phyloP scores from a whole-genome alignment of 2,888 invertebrate genomes.

The Phanerotoma sp. region DNA sequence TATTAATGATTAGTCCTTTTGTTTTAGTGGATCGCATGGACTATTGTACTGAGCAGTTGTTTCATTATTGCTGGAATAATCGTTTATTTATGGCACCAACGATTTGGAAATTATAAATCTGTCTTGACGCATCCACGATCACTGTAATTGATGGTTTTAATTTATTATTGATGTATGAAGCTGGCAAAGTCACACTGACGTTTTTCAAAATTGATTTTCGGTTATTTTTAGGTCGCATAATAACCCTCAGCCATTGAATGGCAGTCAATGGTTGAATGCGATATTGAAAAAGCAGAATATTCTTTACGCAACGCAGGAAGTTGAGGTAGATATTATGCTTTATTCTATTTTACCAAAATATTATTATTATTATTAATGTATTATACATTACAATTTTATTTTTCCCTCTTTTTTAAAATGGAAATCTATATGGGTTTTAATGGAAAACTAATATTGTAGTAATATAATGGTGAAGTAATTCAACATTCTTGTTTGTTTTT shows the following conservation, averaged over 20 bases:
- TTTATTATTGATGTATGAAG: too few relatives aligned
- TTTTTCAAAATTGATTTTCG: neutral
- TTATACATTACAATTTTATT: too few relatives aligned
- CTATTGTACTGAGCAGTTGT: conserved; percentile 14
- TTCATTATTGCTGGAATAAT: conserved; percentile 20
- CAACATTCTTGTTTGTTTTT: conserved; percentile 6
- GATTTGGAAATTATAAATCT: conserved; percentile 24
- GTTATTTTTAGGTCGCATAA: conserved; percentile 25
- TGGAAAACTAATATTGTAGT: too few relatives aligned
- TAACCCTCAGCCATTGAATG: conserved; percentile 24
- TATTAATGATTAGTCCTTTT: too few relatives aligned
- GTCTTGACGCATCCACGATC: conserved; percentile 20
- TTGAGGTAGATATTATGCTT: conserved; percentile 37
- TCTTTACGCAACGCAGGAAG: conserved; percentile 42
- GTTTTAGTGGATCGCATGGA: conserved; percentile 30
- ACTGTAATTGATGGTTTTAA: neutral
- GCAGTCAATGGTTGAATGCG: conserved; percentile 34
- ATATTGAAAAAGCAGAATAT: conserved; percentile 42
- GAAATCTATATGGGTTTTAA: too few relatives aligned
- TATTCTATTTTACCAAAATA: neutral
- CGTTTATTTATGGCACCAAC: conserved; percentile 21
- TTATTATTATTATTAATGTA: conserved; percentile 3
- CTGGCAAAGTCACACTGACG: neutral
- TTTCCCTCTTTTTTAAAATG: too few relatives aligned
- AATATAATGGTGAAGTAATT: too few relatives aligned